These are phyloP conservation scores for Metopolophium dirhodum DNA, from an alignment of 1,140 invertebrate genomes.

Conservation along the genomic window DNA sequence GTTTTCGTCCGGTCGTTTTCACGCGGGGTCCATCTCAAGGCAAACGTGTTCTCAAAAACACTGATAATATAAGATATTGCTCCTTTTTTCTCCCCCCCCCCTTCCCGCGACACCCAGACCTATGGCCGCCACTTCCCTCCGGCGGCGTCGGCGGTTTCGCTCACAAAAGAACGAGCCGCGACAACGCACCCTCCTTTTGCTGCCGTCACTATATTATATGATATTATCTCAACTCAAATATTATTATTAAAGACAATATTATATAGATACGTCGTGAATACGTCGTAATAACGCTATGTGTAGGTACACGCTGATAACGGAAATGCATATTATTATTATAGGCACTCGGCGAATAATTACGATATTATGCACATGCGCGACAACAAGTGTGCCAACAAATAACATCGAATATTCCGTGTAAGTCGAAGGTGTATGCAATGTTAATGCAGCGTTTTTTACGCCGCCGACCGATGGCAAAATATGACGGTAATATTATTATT, in stretches of 20 bases:
- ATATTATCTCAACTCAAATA: background rate
- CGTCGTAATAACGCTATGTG: background rate
- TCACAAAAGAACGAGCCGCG: background rate
- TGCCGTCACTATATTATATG: background rate
- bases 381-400: background rate
- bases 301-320: background rate
- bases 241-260: background rate
- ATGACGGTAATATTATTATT: background rate
- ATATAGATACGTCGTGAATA: background rate
- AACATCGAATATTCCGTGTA: background rate
- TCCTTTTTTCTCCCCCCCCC: background rate
- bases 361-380: background rate
- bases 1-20: slow-evolving; percentile 39
- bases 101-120: background rate
- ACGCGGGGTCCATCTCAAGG: slow-evolving; percentile 44
- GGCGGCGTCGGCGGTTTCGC: background rate
- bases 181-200: background rate
- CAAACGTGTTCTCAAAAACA: slow-evolving; percentile 23
- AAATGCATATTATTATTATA: background rate
- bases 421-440: background rate
- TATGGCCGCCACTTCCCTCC: too few relatives aligned
- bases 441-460: background rate
- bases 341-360: background rate
- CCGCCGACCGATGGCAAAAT: background rate
- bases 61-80: background rate